Evolutionary conservation across 2,113 vertebrate species (phyloP), one percentile per base, ranked within the genome.

Genomic region (Ophthalmolycus amberensis): DNA sequence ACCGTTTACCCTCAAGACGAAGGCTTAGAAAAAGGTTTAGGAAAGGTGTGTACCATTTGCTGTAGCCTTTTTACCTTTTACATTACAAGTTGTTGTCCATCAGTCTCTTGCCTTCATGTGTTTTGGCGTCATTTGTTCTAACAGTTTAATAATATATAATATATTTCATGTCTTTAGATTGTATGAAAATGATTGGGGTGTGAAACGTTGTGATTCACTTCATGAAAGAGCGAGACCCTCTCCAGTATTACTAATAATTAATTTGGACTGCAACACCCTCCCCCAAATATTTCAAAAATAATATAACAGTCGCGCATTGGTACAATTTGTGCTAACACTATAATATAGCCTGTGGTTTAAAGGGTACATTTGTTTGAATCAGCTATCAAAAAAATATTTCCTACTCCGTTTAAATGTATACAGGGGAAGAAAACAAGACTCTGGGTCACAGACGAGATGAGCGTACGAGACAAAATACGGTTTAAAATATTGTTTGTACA

Each of bases 1-100:
- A 2, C 14, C 25, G 56, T 48, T 37, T 18, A 16, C 40, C 52
- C 60, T 71, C 15, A 16, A 85, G 50, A 82, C 50, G 42, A 78
- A 65, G 5, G 34, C 52, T 64, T 71, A 1, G 20, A 52, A 7
- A 63, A 29, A 38, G 18, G 1, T 42, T 27, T 8, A 16, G 1
- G 0, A 58, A 44, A 34, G 44, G 48, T 65, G 8, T 73, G 2
- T 48, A 34, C 6, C 6, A 27, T 42, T 59, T 75, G 52, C 40
- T 48, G 29, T 37, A 27, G 29, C 15, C 54, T 29, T 59, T 59
- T 29, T 20, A 60, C 15, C 34, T 34, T 34, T 34, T 34, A 34
- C 10, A 46, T n/a, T 52, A 22, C 50, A 44, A 15, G 22, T 34
- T 71, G 62, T 64, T 78, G n/a, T 25, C 27, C 59, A 37, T 42